A percentile compares a stretch with the other conserved stretches of the same genome.
Conservation (phyloP, 1,140 invertebrate species). For the Brachionus angularis region DNA sequence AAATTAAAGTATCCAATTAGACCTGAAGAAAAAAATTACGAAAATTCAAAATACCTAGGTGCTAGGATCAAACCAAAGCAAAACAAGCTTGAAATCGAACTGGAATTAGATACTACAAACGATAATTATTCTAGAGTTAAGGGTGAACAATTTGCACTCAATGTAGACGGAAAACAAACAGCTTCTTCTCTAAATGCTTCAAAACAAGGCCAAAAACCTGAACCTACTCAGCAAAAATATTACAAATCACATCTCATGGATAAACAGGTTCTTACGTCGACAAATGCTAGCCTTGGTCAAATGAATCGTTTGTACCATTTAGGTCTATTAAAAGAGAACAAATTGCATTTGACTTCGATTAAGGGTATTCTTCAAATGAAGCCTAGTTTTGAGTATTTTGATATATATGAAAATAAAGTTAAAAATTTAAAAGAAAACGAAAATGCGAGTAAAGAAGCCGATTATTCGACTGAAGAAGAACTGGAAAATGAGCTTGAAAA, state of each 20-base stretch:
- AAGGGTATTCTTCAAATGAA: constrained; percentile 41
- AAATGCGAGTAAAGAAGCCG: background rate
- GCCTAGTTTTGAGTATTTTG: constrained; percentile 43
- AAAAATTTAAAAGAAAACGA: constrained; percentile 15
- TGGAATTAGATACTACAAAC: constrained; percentile 15
- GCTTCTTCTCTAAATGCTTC: background rate
- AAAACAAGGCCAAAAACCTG: background rate
- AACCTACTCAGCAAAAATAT: constrained; percentile 8
- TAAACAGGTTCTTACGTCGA: constrained; percentile 10
- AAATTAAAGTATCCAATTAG: constrained; percentile 21
- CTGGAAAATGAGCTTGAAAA: constrained; percentile 37
- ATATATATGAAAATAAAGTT: constrained; percentile 9
- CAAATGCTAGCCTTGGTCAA: constrained; percentile 23
- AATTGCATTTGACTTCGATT: constrained; percentile 28
- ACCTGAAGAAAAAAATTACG: constrained; percentile 19
- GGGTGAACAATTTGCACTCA: constrained; percentile 32
- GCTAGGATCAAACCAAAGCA: constrained; percentile 29
- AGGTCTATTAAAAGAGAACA: constrained; percentile 18
- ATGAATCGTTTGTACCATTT: constrained; percentile 43
- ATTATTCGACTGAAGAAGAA: constrained; percentile 5
- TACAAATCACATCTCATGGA: constrained; percentile 32
- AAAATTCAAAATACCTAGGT: background rate
- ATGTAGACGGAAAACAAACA: constrained; percentile 39
- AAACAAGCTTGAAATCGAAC: constrained; percentile 34
- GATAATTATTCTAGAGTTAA: constrained; percentile 37